phyloP scores from a whole-genome alignment of 2,797 vertebrate species.

The Myotis daubentonii region DNA sequence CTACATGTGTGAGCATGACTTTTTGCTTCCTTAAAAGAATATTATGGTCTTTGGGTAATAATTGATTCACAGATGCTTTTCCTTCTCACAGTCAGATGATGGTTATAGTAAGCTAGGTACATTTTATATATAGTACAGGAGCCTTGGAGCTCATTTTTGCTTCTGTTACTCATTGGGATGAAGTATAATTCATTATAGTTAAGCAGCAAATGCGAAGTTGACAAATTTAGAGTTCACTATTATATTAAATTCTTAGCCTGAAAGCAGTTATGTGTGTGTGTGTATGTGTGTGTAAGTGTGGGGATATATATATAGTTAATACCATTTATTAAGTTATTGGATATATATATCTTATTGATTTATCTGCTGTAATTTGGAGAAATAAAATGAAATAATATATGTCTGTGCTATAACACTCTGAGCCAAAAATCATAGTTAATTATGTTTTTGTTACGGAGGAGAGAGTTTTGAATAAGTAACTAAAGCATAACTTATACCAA shows the following conservation, averaged over 20 bases:
- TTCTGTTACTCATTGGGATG: constrained; percentile 45
- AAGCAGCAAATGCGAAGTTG: constrained; percentile 42
- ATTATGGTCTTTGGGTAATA: neutral
- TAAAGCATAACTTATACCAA: constrained; percentile 17
- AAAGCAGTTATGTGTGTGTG: neutral
- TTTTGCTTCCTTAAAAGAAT: constrained; percentile 15
- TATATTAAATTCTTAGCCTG: neutral
- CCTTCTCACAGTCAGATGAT: constrained; percentile 26
- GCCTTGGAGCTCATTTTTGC: neutral
- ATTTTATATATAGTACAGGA: neutral
- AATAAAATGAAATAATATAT: constrained; percentile 55
- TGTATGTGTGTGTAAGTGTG: no score
- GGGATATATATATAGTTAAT: no score
- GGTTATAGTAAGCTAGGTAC: constrained; percentile 28
- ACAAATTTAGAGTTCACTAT: constrained; percentile 50
- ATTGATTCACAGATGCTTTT: constrained; percentile 53
- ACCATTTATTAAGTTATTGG: no score
- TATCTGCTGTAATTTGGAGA: constrained; percentile 42
- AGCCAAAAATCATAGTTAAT: constrained; percentile 38
- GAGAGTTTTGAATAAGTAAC: constrained; percentile 54
- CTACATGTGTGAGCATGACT: neutral
- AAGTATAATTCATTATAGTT: neutral
- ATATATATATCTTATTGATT: neutral
- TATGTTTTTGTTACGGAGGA: constrained; percentile 44
- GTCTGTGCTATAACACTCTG: neutral